Percentiles rank a stretch among this genome's conserved stretches.
phyloP scores from a whole-genome alignment of 2,888 invertebrate species.

The Chouioia cunea region DNA sequence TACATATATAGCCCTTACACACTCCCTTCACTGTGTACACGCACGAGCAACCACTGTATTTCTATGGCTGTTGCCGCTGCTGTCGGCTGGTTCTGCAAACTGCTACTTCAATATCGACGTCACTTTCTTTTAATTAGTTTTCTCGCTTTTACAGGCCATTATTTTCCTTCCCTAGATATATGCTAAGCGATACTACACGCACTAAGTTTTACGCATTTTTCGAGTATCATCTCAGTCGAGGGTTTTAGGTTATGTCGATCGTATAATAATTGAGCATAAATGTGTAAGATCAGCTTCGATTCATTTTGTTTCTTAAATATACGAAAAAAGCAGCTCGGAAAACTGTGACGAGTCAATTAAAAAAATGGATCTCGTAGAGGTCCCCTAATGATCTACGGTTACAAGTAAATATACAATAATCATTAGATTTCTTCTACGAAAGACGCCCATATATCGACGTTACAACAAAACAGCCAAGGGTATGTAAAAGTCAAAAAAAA shows the following conservation, averaged over 20 bases:
- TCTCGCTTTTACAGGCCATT: neutral
- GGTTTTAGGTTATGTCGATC: neutral
- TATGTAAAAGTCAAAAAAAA: neutral
- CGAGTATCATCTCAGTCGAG: neutral
- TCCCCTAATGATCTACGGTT: slow-evolving; percentile 42
- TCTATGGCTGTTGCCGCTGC: neutral
- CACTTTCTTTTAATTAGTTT: neutral
- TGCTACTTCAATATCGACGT: slow-evolving; percentile 18
- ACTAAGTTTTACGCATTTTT: neutral
- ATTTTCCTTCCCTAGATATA: neutral
- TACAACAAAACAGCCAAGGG: neutral
- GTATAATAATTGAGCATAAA: neutral
- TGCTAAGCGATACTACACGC: too few relatives aligned
- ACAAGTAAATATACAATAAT: slow-evolving; percentile 37
- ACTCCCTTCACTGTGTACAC: neutral
- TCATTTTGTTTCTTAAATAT: too few relatives aligned
- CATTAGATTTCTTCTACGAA: slow-evolving; percentile 35
- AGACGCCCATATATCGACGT: slow-evolving; percentile 26
- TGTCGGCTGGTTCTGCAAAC: slow-evolving; percentile 14
- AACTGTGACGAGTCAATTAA: slow-evolving; percentile 21
- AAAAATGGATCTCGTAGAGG: slow-evolving; percentile 10
- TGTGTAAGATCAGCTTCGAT: too few relatives aligned
- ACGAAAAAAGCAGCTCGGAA: neutral
- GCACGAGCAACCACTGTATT: neutral
- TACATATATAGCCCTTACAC: too few relatives aligned